Evolutionary conservation across 37 sponge, comb jelly and placozoan genomes (phyloP).

Genomic region (Petrosia ficiformis): DNA sequence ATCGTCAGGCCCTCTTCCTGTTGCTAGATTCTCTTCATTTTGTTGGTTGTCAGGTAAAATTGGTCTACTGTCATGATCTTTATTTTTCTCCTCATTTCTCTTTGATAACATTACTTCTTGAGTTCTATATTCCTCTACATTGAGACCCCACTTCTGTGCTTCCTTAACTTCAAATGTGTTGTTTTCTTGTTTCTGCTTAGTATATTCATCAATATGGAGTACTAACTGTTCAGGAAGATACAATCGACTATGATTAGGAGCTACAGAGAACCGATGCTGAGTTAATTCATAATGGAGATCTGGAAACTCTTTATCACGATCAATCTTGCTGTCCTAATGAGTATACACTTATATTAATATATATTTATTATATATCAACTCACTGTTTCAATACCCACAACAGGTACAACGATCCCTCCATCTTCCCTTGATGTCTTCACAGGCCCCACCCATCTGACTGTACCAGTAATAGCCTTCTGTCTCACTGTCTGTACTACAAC

Average conservation of each 20-base stretch:
- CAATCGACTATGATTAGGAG: background rate
- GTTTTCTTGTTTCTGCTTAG: background rate
- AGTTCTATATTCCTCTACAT: background rate
- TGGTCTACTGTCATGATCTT: background rate
- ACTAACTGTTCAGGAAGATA: constrained; percentile 3
- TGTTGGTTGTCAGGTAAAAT: background rate
- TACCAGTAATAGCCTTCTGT: constrained; percentile 7
- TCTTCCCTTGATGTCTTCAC: background rate
- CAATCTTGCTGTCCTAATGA: background rate
- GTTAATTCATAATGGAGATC: background rate
- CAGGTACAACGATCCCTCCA: background rate
- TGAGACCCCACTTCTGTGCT: background rate
- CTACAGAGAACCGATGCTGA: background rate
- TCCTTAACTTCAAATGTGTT: background rate
- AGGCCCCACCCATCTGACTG: constrained; percentile 44
- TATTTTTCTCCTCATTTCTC: background rate
- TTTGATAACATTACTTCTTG: background rate
- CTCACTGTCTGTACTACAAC: constrained; percentile 24
- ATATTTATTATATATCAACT: constrained; percentile 18
- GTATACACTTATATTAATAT: background rate
- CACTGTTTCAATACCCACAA: constrained; percentile 61
- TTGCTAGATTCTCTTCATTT: background rate
- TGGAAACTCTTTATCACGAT: background rate
- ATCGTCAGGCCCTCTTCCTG: background rate
- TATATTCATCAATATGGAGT: background rate